Evolutionary conservation across 2,797 vertebrate species (phyloP).

Genomic region (Liasis olivaceus): DNA sequence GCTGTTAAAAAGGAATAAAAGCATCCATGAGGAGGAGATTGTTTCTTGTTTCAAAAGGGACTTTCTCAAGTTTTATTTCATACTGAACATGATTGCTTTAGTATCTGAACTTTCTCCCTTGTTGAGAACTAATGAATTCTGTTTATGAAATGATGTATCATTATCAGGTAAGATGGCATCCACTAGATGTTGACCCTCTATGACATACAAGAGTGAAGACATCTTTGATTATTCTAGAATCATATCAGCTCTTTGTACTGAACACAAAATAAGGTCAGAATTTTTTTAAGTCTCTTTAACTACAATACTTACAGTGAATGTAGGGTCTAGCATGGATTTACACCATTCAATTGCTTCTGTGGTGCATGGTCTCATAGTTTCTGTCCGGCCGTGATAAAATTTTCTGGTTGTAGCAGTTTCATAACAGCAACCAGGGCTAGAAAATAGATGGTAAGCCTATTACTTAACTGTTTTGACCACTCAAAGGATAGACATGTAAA

Average conservation of each 20-base stretch:
- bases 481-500: neutral
- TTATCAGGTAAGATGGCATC: neutral
- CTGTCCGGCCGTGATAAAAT: conserved; percentile 95
- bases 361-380: conserved; percentile 91
- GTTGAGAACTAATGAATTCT: neutral
- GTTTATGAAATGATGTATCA: neutral
- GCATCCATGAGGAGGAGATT: neutral
- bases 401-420: conserved; percentile 92
- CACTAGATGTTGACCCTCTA: neutral
- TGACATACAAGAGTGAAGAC: neutral
- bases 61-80: neutral
- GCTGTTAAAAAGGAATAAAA: neutral
- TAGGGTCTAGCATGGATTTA: conserved; percentile 84
- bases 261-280: neutral
- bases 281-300: neutral
- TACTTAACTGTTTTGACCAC: neutral
- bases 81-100: neutral
- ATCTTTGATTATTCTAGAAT: neutral
- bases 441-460: conserved; percentile 24
- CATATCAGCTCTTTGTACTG: neutral
- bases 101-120: neutral
- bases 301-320: conserved; percentile 73
- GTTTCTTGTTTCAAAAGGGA: neutral
- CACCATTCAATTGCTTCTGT: conserved; percentile 88
- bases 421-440: conserved; percentile 91